Conservation (phyloP, 2,888 invertebrate genomes). For the Steinernema carpocapsae region DNA sequence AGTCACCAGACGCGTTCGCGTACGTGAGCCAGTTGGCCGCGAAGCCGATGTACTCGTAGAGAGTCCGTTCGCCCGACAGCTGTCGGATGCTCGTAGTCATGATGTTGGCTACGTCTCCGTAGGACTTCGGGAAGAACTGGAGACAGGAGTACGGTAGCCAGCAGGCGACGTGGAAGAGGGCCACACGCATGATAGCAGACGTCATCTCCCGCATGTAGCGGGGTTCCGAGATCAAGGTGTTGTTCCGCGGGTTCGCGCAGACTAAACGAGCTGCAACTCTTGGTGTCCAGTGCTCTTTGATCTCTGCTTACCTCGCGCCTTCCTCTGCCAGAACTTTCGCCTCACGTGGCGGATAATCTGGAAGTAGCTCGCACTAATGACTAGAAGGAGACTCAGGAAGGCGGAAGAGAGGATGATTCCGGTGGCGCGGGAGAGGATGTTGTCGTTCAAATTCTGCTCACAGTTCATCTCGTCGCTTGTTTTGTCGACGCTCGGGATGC, state of each 20-base stretch:
- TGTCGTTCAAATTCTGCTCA: constrained; percentile 40
- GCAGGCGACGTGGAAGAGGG: constrained; percentile 66
- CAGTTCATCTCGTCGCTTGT: constrained; percentile 50
- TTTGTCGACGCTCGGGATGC: constrained; percentile 42
- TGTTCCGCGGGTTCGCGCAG: constrained; percentile 48
- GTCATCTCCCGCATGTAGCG: constrained; percentile 68
- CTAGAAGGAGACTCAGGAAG: constrained; percentile 55
- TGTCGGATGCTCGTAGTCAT: constrained; percentile 35
- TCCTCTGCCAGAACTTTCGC: constrained; percentile 64
- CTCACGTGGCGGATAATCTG: constrained; percentile 66
- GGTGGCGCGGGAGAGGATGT: constrained; percentile 31
- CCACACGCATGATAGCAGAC: constrained; percentile 64
- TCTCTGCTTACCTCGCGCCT: constrained; percentile 54
- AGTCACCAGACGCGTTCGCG: constrained; percentile 63
- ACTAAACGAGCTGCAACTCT: constrained; percentile 41
- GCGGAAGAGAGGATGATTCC: constrained; percentile 46
- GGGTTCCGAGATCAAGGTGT: constrained; percentile 61
- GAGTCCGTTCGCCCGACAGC: background rate
- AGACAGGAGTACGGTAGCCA: constrained; percentile 60
- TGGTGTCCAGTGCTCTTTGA: background rate
- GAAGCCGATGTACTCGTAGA: constrained; percentile 53
- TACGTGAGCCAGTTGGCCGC: constrained; percentile 63
- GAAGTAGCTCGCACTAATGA: constrained; percentile 62
- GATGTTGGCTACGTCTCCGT: background rate
- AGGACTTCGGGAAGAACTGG: constrained; percentile 38